phyloP scores from a whole-genome alignment of 1,140 invertebrate species.

The Planococcus citri region DNA sequence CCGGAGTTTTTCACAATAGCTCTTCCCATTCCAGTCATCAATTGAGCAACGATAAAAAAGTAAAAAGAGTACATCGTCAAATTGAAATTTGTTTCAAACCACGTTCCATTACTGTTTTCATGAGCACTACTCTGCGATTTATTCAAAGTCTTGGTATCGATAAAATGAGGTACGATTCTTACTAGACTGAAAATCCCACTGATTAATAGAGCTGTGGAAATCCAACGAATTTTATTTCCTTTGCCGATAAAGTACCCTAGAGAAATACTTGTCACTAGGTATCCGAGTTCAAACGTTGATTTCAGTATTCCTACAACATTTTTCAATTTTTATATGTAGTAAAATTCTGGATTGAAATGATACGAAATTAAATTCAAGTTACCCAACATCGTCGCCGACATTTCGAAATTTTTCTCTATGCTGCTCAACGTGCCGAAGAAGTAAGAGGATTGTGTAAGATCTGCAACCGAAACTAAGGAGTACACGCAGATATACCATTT shows the following conservation, averaged over 20 bases:
- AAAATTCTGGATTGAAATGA: neutral
- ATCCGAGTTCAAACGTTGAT: constrained; percentile 27
- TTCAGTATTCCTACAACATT: constrained; percentile 23
- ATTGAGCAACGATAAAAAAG: neutral
- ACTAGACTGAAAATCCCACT: constrained; percentile 56
- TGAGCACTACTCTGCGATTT: neutral
- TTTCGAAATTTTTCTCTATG: constrained; percentile 66
- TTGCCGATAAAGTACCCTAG: constrained; percentile 53
- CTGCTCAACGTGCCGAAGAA: constrained; percentile 66
- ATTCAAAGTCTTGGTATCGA: neutral
- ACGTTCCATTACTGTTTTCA: too few relatives aligned
- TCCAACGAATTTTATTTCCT: constrained; percentile 56
- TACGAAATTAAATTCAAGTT: neutral
- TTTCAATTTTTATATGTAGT: neutral
- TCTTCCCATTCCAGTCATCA: neutral
- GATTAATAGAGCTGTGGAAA: constrained; percentile 52
- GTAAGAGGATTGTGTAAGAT: constrained; percentile 64
- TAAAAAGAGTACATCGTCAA: too few relatives aligned
- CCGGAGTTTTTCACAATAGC: neutral
- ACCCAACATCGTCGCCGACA: constrained; percentile 61
- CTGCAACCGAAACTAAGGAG: constrained; percentile 52
- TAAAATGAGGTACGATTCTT: constrained; percentile 32
- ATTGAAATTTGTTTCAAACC: too few relatives aligned
- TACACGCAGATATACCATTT: constrained; percentile 59
- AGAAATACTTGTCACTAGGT: constrained; percentile 29